Percentiles rank a stretch among this genome's conserved stretches.
Conservation (phyloP, 2,888 invertebrate species). For the Dysmachus trigonus region DNA sequence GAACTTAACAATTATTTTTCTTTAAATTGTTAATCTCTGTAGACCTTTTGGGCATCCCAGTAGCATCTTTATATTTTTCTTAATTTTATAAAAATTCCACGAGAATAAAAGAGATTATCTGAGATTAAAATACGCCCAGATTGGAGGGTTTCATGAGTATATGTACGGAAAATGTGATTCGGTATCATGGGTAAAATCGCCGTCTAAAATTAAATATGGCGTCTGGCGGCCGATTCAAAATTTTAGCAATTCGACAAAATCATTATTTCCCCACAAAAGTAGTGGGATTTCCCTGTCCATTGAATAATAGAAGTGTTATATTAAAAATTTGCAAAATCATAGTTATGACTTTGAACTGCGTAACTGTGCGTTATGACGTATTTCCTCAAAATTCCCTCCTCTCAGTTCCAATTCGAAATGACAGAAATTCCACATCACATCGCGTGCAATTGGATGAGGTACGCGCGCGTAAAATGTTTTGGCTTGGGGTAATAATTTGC, state of each 20-base stretch:
- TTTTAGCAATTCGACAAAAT: conserved; percentile 56
- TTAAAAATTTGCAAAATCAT: background rate
- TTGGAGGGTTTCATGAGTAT: conserved; percentile 77
- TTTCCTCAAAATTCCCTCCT: background rate
- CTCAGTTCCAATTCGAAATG: background rate
- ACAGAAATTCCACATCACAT: background rate
- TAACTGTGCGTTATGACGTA: background rate
- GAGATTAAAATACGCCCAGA: conserved; percentile 56
- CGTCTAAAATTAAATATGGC: conserved; percentile 55
- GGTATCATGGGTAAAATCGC: conserved; percentile 61
- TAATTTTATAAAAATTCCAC: conserved; percentile 24
- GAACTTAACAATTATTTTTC: conserved; percentile 52
- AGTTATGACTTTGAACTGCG: background rate
- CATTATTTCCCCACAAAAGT: background rate
- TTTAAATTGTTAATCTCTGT: conserved; percentile 51
- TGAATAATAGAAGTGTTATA: background rate
- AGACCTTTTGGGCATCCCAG: background rate
- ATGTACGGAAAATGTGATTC: conserved; percentile 63
- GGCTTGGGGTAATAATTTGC: background rate
- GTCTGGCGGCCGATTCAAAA: conserved; percentile 61
- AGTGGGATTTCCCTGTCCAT: background rate
- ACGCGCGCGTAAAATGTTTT: background rate
- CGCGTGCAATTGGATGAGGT: background rate
- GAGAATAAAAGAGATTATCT: conserved; percentile 57
- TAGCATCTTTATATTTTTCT: background rate